phyloP scores from a whole-genome alignment of 2,888 invertebrate genomes.

The Tryphoninae sp. region DNA sequence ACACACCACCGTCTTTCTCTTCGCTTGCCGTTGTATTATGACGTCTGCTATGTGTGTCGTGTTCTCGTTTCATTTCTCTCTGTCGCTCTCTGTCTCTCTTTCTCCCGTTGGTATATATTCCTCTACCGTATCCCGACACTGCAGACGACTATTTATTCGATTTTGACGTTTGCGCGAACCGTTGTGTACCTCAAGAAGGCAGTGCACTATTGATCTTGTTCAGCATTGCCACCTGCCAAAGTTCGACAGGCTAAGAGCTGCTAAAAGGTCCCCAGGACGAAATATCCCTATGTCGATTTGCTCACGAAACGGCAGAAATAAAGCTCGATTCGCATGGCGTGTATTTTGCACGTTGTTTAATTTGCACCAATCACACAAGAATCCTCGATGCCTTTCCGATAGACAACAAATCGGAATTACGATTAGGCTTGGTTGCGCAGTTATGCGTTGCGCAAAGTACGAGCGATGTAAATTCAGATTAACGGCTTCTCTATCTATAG shows the following conservation, averaged over 20 bases:
- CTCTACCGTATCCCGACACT: conserved; percentile 53
- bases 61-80: neutral
- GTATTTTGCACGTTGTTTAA: too few relatives aligned
- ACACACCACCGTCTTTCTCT: conserved; percentile 7
- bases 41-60: conserved; percentile 67
- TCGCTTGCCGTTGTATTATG: conserved; percentile 66
- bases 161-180: conserved; percentile 76
- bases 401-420: too few relatives aligned
- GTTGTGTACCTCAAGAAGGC: conserved; percentile 47
- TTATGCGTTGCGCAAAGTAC: too few relatives aligned
- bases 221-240: conserved; percentile 45
- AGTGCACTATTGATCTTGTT: conserved; percentile 62
- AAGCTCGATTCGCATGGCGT: too few relatives aligned
- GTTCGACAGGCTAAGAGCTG: neutral
- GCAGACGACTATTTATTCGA: conserved; percentile 77
- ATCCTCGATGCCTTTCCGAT: too few relatives aligned
- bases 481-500: too few relatives aligned
- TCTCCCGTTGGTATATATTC: conserved; percentile 1
- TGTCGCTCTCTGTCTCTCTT: conserved; percentile 4
- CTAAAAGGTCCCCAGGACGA: conserved; percentile 27
- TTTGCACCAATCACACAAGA: too few relatives aligned
- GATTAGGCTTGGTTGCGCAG: too few relatives aligned
- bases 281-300: too few relatives aligned
- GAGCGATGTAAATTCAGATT: too few relatives aligned
- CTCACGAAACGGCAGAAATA: neutral